A percentile compares a stretch with the other conserved stretches of the same genome.
Conservation (phyloP, 2,888 invertebrate species). For the Lasioglossum zephyrum region DNA sequence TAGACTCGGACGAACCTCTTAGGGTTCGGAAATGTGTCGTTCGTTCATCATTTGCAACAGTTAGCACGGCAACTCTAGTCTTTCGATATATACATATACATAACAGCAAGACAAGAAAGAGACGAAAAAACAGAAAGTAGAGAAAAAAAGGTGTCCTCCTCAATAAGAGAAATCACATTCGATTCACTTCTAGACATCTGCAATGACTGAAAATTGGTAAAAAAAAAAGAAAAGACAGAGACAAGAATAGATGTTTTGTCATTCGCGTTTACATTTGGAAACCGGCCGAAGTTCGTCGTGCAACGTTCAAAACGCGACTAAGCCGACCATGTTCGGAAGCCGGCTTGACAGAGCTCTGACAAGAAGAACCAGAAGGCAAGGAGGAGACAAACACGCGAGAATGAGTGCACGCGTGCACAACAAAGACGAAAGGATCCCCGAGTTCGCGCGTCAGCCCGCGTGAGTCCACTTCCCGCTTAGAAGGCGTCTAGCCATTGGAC, state of each 20-base stretch:
- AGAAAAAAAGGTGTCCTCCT: not conserved
- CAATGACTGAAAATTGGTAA: not conserved
- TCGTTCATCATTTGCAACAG: not conserved
- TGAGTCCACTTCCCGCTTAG: conserved; percentile 39
- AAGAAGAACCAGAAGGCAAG: conserved; percentile 26
- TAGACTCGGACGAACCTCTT: not conserved
- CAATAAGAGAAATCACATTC: not conserved
- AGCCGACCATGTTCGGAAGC: conserved; percentile 55
- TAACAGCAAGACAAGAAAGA: not conserved
- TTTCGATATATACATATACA: not conserved
- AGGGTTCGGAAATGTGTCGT: not conserved
- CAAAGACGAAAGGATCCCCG: conserved; percentile 8
- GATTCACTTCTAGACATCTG: not conserved
- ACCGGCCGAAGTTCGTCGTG: conserved; percentile 19
- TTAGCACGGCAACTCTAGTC: not conserved
- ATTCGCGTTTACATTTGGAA: not conserved
- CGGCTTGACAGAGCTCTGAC: conserved; percentile 74
- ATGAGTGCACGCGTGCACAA: conserved; percentile 34
- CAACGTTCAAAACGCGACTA: conserved; percentile 73
- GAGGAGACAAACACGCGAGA: conserved; percentile 30
- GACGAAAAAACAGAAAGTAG: not conserved
- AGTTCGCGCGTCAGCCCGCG: conserved; percentile 20
- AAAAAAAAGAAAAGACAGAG: not conserved
- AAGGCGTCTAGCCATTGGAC: conserved; percentile 31
- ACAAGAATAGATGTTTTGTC: not conserved